Evolutionary conservation across 2,797 vertebrate genomes (phyloP), one percentile per base, ranked within the genome.

Genomic region (Clarias laeviceps): DNA sequence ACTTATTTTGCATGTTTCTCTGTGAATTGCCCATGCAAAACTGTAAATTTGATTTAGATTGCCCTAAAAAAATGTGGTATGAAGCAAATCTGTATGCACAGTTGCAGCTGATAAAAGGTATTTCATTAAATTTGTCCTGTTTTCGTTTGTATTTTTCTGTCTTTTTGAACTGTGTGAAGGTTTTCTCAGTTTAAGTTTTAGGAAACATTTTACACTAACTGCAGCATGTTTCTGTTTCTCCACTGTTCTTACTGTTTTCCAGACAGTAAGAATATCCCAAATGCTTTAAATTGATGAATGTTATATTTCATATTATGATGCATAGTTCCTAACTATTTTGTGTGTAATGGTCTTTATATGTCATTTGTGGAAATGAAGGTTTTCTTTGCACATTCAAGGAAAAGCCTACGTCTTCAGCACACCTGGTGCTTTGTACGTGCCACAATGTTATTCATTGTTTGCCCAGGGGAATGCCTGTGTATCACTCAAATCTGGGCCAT

Each of bases 371-470:
- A 77, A 73, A 83, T 83, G 24, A 59, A 72, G 3, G 7, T 78
- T 82, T 81, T 79, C 50, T 65, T 50, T 61, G 8, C 62, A 24
- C 64, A 40, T 32, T 62, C 84, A 91, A 93, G 83, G 14, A 83
- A 27, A 76, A 83, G 68, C 91, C 91, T 91, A 85, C 88, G 92
- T 89, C 69, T 73, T 90, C 85, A 89, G 62, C 90, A 93, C 92
- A 94, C 93, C 94, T 94, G 94, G 90, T 88, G 89, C 45, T 82
- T 88, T 89, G 88, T 88, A 88, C 87, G 87, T 87, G 85, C 69
- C 32, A 95, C 94, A 96, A 93, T 92, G 93, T 91, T 91, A 72
- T 79, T 89, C 92, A 94, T 95, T 95, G 94, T 94, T 78, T 87
- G 91, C 91, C 89, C 82, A 0, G 22, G 90, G 92, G 93, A 93